Percentiles rank a stretch among this genome's conserved stretches.
These are phyloP conservation scores for Gallinago undulata DNA, from an alignment of 2,113 vertebrate species.

Conservation along the genomic window DNA sequence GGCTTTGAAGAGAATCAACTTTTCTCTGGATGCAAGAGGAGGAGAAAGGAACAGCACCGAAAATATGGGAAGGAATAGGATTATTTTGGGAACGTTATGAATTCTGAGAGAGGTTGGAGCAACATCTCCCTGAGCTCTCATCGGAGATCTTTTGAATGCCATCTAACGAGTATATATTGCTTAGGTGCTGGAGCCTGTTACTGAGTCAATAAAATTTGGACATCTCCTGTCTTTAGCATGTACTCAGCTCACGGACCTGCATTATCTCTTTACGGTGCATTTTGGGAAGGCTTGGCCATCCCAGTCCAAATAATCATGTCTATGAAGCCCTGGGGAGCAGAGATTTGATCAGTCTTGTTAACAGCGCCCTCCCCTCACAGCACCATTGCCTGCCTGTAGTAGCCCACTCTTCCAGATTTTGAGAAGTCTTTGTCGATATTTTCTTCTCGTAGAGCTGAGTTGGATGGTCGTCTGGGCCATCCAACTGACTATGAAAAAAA, in stretches of 20 bases:
- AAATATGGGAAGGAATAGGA: background rate
- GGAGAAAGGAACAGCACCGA: background rate
- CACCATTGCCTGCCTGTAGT: background rate
- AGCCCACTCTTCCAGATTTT: background rate
- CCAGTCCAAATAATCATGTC: background rate
- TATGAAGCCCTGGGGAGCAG: background rate
- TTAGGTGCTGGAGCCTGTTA: background rate
- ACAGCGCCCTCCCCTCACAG: background rate
- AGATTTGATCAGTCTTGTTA: background rate
- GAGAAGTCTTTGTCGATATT: background rate
- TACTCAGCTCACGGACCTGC: background rate
- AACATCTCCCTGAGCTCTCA: background rate
- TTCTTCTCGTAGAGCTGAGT: background rate
- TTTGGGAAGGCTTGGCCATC: background rate
- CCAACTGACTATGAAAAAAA: background rate
- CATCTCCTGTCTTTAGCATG: background rate
- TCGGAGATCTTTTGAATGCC: background rate
- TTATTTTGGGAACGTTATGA: background rate
- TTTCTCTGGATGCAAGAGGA: background rate
- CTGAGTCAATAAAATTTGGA: background rate
- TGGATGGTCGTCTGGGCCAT: background rate
- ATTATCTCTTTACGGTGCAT: fast-evolving
- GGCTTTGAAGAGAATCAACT: background rate
- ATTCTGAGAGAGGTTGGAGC: background rate
- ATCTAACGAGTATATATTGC: background rate